These are phyloP conservation scores for Delia radicum DNA, from an alignment of 1,140 invertebrate species.

Conservation along the genomic window DNA sequence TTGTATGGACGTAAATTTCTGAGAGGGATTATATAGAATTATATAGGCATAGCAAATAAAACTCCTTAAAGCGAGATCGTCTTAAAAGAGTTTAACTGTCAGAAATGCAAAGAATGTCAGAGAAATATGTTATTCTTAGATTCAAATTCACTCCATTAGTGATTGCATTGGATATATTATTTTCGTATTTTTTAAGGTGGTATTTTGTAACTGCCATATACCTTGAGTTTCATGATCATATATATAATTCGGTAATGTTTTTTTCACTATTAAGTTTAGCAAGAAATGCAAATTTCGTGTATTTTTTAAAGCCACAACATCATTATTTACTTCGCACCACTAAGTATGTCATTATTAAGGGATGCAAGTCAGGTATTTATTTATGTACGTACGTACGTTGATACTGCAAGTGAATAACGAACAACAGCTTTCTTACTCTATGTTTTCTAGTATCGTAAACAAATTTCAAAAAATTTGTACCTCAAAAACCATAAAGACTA, in stretches of 20 bases:
- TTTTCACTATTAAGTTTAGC: neutral
- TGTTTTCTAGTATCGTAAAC: neutral
- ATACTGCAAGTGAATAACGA: neutral
- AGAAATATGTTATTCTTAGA: neutral
- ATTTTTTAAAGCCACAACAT: neutral
- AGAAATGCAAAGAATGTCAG: no score
- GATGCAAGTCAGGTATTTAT: neutral
- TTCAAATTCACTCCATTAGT: neutral
- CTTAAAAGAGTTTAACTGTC: no score
- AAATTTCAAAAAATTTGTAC: neutral
- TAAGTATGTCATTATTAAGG: neutral
- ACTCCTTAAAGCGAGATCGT: no score
- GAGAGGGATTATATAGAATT: no score
- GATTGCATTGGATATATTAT: neutral
- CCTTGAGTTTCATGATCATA: neutral
- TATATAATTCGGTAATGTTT: neutral
- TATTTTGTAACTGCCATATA: no score
- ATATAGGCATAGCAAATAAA: no score
- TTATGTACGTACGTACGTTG: neutral
- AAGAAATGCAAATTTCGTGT: slow-evolving; percentile 1
- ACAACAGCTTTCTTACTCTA: neutral
- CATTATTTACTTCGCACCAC: neutral
- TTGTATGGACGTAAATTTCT: no score
- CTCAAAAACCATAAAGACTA: neutral
- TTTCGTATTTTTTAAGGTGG: no score